A percentile compares a stretch with the other conserved stretches of the same genome.
phyloP scores from a whole-genome alignment of 2,888 invertebrate species.

The Carabus problematicus region DNA sequence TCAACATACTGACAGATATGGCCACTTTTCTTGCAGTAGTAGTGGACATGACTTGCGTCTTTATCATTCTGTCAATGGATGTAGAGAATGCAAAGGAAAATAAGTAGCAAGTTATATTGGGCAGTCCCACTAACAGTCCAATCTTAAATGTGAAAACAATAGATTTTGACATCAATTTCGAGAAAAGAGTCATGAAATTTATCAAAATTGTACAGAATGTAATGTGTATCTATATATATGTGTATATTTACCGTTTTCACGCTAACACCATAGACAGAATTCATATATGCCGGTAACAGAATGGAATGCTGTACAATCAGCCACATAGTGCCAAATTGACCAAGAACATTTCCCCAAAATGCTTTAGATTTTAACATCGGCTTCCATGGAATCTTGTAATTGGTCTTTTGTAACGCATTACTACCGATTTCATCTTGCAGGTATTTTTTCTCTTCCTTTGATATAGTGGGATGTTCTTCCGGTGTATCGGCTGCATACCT shows the following conservation, averaged over 20 bases:
- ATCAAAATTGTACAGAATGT: too few relatives aligned
- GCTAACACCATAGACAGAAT: constrained; percentile 44
- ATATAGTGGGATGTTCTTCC: constrained; percentile 51
- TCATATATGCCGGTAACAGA: constrained; percentile 47
- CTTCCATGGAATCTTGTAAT: constrained; percentile 45
- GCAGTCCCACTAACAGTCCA: constrained; percentile 46
- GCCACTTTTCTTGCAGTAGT: constrained; percentile 46
- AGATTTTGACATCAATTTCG: too few relatives aligned
- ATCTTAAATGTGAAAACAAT: constrained; percentile 43
- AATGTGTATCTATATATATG: too few relatives aligned
- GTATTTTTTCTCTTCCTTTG: constrained; percentile 48
- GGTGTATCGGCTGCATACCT: not conserved
- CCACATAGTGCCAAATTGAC: constrained; percentile 47
- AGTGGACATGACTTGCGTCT: constrained; percentile 42
- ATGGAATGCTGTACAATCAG: constrained; percentile 45
- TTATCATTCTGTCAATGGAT: constrained; percentile 45
- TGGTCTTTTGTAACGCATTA: constrained; percentile 1
- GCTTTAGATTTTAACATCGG: constrained; percentile 45
- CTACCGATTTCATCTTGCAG: constrained; percentile 41
- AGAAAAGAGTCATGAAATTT: too few relatives aligned
- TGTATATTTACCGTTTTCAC: constrained; percentile 45
- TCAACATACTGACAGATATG: constrained; percentile 44
- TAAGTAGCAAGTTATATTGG: constrained; percentile 46
- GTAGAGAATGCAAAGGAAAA: constrained; percentile 46
- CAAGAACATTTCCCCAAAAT: constrained; percentile 47